These are phyloP conservation scores for Brienomyrus brachyistius DNA, from an alignment of 2,113 vertebrate genomes.

Conservation along the genomic window DNA sequence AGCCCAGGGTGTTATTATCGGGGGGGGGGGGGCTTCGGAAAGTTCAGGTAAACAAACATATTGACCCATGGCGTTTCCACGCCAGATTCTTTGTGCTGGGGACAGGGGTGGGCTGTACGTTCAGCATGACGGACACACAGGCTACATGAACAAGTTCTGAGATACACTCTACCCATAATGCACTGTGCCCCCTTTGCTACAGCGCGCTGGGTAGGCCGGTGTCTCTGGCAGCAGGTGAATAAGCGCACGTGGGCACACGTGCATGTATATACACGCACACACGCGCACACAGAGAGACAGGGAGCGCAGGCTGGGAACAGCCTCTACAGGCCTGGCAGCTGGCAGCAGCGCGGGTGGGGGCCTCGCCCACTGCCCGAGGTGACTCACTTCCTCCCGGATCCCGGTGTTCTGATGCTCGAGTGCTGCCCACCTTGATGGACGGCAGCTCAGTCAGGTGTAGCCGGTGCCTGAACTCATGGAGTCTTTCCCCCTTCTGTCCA, in stretches of 20 bases:
- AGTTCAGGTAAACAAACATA: neutral
- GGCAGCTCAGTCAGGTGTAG: conserved; percentile 1
- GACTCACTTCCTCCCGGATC: conserved; percentile 12
- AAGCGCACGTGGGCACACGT: neutral
- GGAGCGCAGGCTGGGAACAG: neutral
- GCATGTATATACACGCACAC: neutral
- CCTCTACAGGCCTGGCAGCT: neutral
- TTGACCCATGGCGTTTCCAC: neutral
- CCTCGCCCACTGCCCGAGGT: neutral
- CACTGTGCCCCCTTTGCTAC: neutral
- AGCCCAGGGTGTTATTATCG: neutral
- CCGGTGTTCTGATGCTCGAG: neutral
- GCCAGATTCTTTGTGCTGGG: neutral
- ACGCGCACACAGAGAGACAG: neutral
- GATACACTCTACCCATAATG: neutral
- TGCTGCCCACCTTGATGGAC: neutral
- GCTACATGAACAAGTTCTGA: neutral
- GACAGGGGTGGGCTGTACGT: neutral
- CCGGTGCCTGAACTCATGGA: neutral
- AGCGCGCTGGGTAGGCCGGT: neutral
- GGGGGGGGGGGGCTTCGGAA: neutral
- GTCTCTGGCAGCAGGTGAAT: neutral
- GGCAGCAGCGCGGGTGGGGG: neutral
- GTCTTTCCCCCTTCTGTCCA: too few relatives aligned
- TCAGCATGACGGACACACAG: neutral